A percentile compares a stretch with the other conserved stretches of the same genome.
Evolutionary conservation across 1,140 invertebrate genomes (phyloP).

Genomic region (Chelonus insularis): DNA sequence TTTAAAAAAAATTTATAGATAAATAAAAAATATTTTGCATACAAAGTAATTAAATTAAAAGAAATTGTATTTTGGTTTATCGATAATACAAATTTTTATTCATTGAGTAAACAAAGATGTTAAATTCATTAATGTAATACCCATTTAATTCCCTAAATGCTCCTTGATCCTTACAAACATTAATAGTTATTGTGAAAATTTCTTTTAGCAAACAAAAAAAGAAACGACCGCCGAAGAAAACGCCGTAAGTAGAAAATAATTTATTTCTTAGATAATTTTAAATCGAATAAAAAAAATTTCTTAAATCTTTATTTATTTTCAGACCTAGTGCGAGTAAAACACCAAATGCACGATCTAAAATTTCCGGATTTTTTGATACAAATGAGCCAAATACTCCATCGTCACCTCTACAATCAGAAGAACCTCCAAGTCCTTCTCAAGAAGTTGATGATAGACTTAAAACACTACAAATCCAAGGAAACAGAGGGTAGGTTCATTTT

Average conservation of each 20-base stretch:
- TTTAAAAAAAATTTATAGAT: not conserved
- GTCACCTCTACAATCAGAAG: conserved; percentile 45
- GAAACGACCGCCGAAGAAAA: conserved; percentile 50
- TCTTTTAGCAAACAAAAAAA: conserved; percentile 53
- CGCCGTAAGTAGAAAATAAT: conserved; percentile 46
- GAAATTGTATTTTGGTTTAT: conserved; percentile 47
- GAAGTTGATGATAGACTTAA: conserved; percentile 54
- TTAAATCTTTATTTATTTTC: conserved; percentile 37
- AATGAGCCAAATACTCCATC: conserved; percentile 39
- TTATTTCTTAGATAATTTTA: conserved; percentile 23
- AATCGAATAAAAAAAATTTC: too few relatives aligned
- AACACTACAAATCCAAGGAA: conserved; percentile 49
- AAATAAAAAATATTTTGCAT: conserved; percentile 13
- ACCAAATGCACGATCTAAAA: conserved; percentile 40
- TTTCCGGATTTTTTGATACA: conserved; percentile 44
- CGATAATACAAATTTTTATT: conserved; percentile 52
- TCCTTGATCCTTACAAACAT: conserved; percentile 35
- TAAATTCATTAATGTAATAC: conserved; percentile 50
- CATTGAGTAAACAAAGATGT: conserved; percentile 38
- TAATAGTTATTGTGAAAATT: conserved; percentile 7
- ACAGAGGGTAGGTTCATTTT: conserved; percentile 43
- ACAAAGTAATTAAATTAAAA: conserved; percentile 4
- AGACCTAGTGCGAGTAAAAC: conserved; percentile 44
- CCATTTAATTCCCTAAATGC: conserved; percentile 40
- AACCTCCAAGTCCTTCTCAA: conserved; percentile 48